Evolutionary conservation across 2,797 vertebrate genomes (phyloP).

Genomic region (Peromyscus attwateri): DNA sequence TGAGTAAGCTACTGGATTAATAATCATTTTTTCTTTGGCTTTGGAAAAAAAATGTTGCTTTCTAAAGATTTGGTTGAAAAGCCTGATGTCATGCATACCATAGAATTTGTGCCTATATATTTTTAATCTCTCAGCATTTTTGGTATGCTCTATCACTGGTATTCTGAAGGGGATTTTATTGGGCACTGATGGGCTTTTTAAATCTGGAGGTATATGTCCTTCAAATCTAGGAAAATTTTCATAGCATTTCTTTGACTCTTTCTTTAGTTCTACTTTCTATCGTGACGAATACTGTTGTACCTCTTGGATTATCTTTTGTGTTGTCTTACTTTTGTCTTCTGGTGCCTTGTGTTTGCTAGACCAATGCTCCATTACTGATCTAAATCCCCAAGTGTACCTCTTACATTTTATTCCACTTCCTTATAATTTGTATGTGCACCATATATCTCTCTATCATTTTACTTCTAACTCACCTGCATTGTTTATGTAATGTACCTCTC

Average conservation of each 20-base stretch:
- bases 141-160: neutral
- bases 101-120: neutral
- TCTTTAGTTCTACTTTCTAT: neutral
- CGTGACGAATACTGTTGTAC: neutral
- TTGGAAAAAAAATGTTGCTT: neutral
- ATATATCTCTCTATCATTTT: neutral
- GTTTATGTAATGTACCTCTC: neutral
- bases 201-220: neutral
- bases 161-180: neutral
- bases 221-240: neutral
- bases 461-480: neutral
- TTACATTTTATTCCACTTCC: conserved; percentile 23
- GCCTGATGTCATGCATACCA: neutral
- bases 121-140: neutral
- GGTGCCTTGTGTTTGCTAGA: neutral
- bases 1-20: neutral
- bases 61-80: neutral
- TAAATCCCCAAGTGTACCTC: neutral
- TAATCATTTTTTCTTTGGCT: neutral
- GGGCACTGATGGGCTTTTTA: neutral
- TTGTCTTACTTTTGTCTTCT: neutral
- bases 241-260: neutral
- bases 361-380: neutral
- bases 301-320: neutral
- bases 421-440: neutral